Base-by-base conservation (phyloP, 2,888 invertebrate genomes). In the Xestia xanthographa region DNA sequence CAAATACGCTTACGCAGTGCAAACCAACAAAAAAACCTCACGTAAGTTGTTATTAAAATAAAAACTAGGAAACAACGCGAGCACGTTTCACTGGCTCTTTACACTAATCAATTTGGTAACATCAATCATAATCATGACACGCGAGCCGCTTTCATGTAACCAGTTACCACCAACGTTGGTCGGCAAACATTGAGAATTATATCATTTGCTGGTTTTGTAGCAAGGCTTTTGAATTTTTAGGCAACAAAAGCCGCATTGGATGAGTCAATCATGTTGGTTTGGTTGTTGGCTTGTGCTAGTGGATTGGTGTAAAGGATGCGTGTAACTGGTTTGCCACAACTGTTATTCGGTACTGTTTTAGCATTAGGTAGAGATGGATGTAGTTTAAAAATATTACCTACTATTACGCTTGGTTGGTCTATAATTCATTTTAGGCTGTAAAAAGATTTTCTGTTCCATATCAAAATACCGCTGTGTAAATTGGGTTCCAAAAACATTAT, bases 41-140 rank as follows among this genome's bases (percentile, higher is more conserved):
- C 84, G 87, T 84, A 86, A 88, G 72, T 68, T 11, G 41, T 77
- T 80, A 79, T 79, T 74, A 80, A 87, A 84, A 77, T 75, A 77
- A 88, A 87, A 88, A 86, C 80, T 70, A 87, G 88, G 86, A 90
- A 88, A 86, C 82, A 63, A 70, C 63, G 70, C 67, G 79, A 74
- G 80, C 80, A 80, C 76, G 81, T 78, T 79, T n/a, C n/a, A n/a
- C n/a, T n/a, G n/a, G n/a, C n/a, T n/a, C n/a, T n/a, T n/a, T n/a
- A n/a, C n/a, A 69, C 84, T 79, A 86, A 87, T 89, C 83, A 87
- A 86, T 90, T 89, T 85, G 80, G 86, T 87, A 89, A 86, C 85
- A 85, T 89, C 86, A 80, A 88, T 88, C 86, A 86, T 83, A 63
- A 74, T 29, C 69, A 56, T 72, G 79, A 79, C 89, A 89, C 87